phyloP scores from a whole-genome alignment of 2,888 invertebrate species.

The Calameuta filiformis region DNA sequence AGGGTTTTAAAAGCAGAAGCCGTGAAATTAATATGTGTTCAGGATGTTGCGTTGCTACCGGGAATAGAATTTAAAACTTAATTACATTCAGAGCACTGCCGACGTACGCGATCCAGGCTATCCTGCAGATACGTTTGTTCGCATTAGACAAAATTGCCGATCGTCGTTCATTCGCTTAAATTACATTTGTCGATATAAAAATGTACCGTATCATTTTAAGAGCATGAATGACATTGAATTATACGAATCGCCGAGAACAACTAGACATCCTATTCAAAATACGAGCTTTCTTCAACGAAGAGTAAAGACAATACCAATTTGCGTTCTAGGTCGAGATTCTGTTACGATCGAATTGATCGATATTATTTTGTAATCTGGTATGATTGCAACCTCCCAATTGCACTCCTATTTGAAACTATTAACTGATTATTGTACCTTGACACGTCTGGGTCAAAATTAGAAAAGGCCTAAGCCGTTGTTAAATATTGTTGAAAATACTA shows the following conservation, averaged over 20 bases:
- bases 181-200: neutral
- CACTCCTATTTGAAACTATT: slow-evolving; percentile 1
- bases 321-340: slow-evolving; percentile 28
- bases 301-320: slow-evolving; percentile 35
- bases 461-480: slow-evolving; percentile 62
- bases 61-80: slow-evolving; percentile 17
- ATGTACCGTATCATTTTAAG: neutral
- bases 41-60: slow-evolving; percentile 33
- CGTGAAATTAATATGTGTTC: slow-evolving; percentile 31
- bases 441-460: slow-evolving; percentile 40
- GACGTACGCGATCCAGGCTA: neutral
- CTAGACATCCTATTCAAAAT: neutral
- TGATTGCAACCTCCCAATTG: slow-evolving; percentile 26
- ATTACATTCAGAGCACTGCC: neutral
- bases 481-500: slow-evolving; percentile 57
- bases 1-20: neutral
- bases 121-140: neutral
- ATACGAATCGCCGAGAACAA: neutral
- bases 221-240: neutral
- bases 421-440: slow-evolving; percentile 52
- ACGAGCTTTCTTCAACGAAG: slow-evolving; percentile 27
- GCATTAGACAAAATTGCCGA: neutral
- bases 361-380: slow-evolving; percentile 27
- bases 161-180: neutral
- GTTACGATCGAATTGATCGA: neutral